Percentiles rank a stretch among this genome's conserved stretches.
Evolutionary conservation across 2,797 vertebrate genomes (phyloP).

Genomic region (Microctenopoma lineatum): DNA sequence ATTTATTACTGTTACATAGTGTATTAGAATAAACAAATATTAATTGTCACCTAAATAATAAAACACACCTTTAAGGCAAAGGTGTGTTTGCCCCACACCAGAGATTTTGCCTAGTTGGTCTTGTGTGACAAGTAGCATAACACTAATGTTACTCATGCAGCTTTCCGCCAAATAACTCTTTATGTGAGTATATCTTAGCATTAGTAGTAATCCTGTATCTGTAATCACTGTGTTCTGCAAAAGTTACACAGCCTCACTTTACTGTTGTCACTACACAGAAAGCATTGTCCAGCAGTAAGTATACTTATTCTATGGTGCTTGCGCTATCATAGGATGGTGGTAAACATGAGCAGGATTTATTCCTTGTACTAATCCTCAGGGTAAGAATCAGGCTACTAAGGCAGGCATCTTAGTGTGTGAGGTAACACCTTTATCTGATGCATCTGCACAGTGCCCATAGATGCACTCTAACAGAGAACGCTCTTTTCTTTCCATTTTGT

Average conservation of each 20-base stretch:
- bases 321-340: neutral
- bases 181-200: neutral
- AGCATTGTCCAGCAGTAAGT: neutral
- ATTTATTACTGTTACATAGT: neutral
- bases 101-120: neutral
- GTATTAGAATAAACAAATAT: neutral
- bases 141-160: neutral
- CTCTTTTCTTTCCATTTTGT: neutral
- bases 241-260: neutral
- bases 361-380: constrained; percentile 3
- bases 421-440: neutral
- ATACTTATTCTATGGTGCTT: neutral
- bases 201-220: neutral
- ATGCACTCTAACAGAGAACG: neutral
- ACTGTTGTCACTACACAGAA: constrained; percentile 2
- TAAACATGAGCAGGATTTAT: constrained; percentile 12
- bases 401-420: neutral
- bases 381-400: neutral
- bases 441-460: neutral
- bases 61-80: neutral
- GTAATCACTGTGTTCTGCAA: neutral
- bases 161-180: neutral
- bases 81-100: neutral
- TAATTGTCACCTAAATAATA: neutral
- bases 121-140: neutral